phyloP scores from a whole-genome alignment of 2,888 invertebrate species.

The Drosophila nr. perissopoda region DNA sequence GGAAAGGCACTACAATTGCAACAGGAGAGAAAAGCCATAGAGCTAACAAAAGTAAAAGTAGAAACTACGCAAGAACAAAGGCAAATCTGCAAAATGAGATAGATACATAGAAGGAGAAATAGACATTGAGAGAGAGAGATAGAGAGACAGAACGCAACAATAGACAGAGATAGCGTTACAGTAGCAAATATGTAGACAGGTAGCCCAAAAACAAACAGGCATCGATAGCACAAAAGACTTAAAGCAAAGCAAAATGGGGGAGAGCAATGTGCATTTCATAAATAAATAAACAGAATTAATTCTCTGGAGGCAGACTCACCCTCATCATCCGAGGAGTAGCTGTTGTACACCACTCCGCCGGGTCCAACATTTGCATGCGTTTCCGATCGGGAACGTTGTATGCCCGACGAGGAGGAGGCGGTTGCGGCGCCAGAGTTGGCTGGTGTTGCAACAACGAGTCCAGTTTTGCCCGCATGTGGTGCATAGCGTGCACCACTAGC shows the following conservation, averaged over 20 bases:
- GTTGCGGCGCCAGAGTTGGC: slow-evolving; percentile 15
- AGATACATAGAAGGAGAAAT: slow-evolving; percentile 20
- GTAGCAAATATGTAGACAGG: slow-evolving; percentile 25
- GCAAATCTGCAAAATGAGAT: slow-evolving; percentile 52
- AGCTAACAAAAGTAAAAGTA: slow-evolving; percentile 45
- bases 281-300: slow-evolving; percentile 12
- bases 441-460: slow-evolving; percentile 28
- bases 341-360: slow-evolving; percentile 88
- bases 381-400: slow-evolving; percentile 85
- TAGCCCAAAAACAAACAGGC: slow-evolving; percentile 27
- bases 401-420: slow-evolving; percentile 57
- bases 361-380: slow-evolving; percentile 86
- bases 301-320: slow-evolving; percentile 87
- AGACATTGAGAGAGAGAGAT: slow-evolving; percentile 18
- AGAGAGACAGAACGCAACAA: slow-evolving; percentile 19
- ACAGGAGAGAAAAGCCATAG: slow-evolving; percentile 40
- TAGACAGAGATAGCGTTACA: slow-evolving; percentile 38
- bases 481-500: slow-evolving; percentile 79
- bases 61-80: slow-evolving; percentile 46
- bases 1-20: slow-evolving; percentile 18
- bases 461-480: slow-evolving; percentile 61
- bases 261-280: slow-evolving; percentile 35
- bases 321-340: slow-evolving; percentile 96
- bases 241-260: slow-evolving; percentile 67
- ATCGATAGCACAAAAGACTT: slow-evolving; percentile 60